Conservation (phyloP, 2,888 invertebrate species). For the Laothoe populi region DNA sequence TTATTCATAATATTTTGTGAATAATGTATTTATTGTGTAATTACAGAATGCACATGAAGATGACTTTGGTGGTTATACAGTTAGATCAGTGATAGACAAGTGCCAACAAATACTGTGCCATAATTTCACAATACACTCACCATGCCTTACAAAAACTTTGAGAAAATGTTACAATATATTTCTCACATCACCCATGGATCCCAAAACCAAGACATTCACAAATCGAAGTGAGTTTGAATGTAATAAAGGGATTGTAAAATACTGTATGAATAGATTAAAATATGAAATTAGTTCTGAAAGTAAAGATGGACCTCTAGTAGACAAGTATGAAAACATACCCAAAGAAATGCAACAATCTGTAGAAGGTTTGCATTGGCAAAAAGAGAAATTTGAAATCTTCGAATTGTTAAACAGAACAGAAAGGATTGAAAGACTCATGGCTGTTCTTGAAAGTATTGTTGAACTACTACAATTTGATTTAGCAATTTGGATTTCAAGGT, state of each 20-base stretch:
- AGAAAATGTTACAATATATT: slow-evolving; percentile 67
- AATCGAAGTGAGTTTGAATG: slow-evolving; percentile 61
- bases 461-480: slow-evolving; percentile 84
- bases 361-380: slow-evolving; percentile 70
- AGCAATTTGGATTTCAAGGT: slow-evolving; percentile 83
- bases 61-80: slow-evolving; percentile 52
- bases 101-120: slow-evolving; percentile 66
- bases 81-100: slow-evolving; percentile 59
- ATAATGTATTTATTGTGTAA: slow-evolving; percentile 16
- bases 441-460: slow-evolving; percentile 76
- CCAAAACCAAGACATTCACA: slow-evolving; percentile 64
- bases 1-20: too few relatives aligned
- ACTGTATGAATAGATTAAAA: slow-evolving; percentile 71
- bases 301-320: slow-evolving; percentile 61
- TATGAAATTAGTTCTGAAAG: slow-evolving; percentile 65
- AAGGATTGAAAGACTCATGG: slow-evolving; percentile 79
- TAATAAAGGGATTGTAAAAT: slow-evolving; percentile 68
- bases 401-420: slow-evolving; percentile 65
- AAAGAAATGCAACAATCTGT: slow-evolving; percentile 66
- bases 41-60: slow-evolving; percentile 79
- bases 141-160: slow-evolving; percentile 59
- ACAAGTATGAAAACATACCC: slow-evolving; percentile 63
- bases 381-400: slow-evolving; percentile 71
- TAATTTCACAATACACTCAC: slow-evolving; percentile 70
- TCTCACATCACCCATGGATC: slow-evolving; percentile 63